These are phyloP conservation scores for Mionectes macconnelli DNA, from an alignment of 2,113 vertebrate genomes.

Conservation along the genomic window DNA sequence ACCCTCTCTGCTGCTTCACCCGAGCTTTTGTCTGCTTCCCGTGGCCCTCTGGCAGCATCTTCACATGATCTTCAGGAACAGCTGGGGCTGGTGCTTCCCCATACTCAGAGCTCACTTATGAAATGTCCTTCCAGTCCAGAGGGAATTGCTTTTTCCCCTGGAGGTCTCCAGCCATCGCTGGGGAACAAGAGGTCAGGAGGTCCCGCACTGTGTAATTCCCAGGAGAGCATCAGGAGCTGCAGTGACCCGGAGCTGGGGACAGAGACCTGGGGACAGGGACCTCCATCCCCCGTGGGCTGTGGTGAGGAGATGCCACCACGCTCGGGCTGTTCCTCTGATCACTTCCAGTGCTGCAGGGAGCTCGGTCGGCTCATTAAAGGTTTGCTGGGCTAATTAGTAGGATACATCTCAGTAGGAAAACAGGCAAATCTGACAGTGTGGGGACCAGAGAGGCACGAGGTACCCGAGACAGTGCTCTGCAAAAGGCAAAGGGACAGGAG, in stretches of 20 bases:
- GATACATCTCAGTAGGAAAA: constrained; percentile 47
- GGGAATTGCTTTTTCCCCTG: not conserved
- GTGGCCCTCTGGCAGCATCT: not conserved
- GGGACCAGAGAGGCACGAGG: not conserved
- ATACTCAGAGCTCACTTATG: not conserved
- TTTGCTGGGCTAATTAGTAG: constrained; percentile 56
- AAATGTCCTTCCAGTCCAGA: not conserved
- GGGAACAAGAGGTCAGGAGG: not conserved
- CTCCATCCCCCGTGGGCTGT: not conserved
- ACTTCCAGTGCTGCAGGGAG: constrained; percentile 4
- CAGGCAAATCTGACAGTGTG: not conserved
- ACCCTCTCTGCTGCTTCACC: not conserved
- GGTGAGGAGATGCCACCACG: not conserved
- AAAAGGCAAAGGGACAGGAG: not conserved
- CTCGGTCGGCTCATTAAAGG: constrained; percentile 29
- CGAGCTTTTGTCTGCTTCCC: not conserved
- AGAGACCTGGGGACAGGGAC: not conserved
- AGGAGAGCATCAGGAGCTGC: not conserved
- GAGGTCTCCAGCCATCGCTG: not conserved
- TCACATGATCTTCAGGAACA: not conserved
- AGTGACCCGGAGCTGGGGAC: not conserved
- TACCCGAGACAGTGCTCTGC: not conserved
- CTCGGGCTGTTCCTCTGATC: not conserved
- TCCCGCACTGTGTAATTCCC: accelerated
- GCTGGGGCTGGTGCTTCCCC: not conserved